Evolutionary conservation across 2,797 vertebrate species (phyloP).

Genomic region (Brachyalestes nurse): DNA sequence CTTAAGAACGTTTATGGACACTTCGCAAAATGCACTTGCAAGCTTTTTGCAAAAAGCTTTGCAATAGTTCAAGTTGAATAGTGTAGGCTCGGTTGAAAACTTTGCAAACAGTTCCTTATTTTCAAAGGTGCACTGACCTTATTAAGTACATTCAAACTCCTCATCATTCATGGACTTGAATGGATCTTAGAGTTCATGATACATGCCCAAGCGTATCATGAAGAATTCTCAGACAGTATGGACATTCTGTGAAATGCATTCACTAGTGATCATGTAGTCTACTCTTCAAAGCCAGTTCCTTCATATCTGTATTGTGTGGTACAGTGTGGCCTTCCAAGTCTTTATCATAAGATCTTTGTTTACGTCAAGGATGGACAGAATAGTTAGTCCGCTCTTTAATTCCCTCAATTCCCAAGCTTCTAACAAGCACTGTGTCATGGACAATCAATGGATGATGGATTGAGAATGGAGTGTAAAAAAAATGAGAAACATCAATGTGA

Average conservation of each 20-base stretch:
- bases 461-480: constrained; percentile 25
- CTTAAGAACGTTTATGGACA: neutral
- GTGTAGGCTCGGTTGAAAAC: neutral
- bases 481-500: constrained; percentile 39
- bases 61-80: neutral
- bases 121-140: neutral
- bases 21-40: neutral
- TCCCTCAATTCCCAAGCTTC: constrained; percentile 43
- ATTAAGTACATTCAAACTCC: neutral
- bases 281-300: neutral
- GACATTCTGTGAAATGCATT: neutral
- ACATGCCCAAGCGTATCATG: neutral
- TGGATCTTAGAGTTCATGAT: neutral
- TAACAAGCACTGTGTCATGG: constrained; percentile 49
- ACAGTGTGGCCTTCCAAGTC: neutral
- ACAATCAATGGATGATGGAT: constrained; percentile 55
- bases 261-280: neutral
- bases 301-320: neutral
- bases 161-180: neutral
- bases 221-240: neutral
- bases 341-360: constrained; percentile 20
- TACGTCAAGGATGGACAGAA: constrained; percentile 15
- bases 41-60: neutral
- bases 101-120: neutral
- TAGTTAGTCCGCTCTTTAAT: constrained; percentile 30